These are phyloP conservation scores for Dinomys branickii DNA, from an alignment of 2,113 vertebrate species.

Conservation along the genomic window DNA sequence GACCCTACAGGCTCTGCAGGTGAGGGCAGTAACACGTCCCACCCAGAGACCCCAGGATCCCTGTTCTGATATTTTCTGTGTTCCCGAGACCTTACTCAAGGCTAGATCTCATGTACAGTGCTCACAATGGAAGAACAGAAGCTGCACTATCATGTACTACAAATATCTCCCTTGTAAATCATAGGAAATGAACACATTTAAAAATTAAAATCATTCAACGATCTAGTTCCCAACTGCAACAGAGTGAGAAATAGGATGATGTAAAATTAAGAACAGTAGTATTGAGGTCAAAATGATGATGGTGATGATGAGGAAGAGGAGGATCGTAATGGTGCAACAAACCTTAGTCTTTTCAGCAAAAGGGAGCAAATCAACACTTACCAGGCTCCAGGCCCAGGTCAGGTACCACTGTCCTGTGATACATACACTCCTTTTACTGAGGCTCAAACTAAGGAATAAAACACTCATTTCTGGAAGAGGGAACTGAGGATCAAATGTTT, in stretches of 20 bases:
- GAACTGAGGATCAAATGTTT: not conserved
- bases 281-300: not conserved
- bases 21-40: not conserved
- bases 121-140: not conserved
- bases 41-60: not conserved
- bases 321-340: not conserved
- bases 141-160: not conserved
- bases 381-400: not conserved
- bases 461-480: not conserved
- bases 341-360: not conserved
- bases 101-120: not conserved
- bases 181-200: not conserved
- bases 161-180: not conserved
- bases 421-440: not conserved
- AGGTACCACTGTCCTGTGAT: not conserved
- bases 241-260: not conserved
- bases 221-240: not conserved
- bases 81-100: not conserved
- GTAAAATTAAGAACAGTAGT: not conserved
- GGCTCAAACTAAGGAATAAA: not conserved
- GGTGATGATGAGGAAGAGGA: too few species aligned
- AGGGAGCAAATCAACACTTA: not conserved
- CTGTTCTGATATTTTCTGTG: not conserved
- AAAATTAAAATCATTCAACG: not conserved
- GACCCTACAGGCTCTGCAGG: not conserved